Conservation (phyloP, 2,888 invertebrate genomes). For the Campoplex capitator region DNA sequence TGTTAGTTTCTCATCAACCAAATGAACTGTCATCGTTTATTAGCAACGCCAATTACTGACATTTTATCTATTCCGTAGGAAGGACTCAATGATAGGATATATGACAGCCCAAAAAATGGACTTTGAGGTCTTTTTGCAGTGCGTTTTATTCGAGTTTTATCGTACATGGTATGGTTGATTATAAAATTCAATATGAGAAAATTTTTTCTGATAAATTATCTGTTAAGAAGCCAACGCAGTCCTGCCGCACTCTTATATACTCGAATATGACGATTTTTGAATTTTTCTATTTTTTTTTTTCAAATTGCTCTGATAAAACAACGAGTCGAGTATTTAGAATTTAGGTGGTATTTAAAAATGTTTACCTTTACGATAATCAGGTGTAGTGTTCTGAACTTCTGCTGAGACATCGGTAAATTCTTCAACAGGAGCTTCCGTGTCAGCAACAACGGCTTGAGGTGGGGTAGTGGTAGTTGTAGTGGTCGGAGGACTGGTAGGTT, state of each 20-base stretch:
- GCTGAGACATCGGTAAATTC: slow-evolving; percentile 50
- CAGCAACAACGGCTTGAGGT: slow-evolving; percentile 73
- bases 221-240: not conserved
- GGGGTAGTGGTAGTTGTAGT: slow-evolving; percentile 82
- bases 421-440: slow-evolving; percentile 60
- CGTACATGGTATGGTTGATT: not conserved
- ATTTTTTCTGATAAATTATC: not conserved
- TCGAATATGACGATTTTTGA: too few species aligned
- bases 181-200: not conserved
- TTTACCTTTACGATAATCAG: slow-evolving; percentile 79
- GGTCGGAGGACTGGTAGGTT: slow-evolving; percentile 81
- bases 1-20: not conserved
- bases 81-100: not conserved
- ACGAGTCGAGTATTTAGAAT: too few species aligned
- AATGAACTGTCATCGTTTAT: not conserved
- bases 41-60: not conserved
- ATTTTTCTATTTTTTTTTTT: too few species aligned
- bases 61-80: not conserved
- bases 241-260: too few species aligned
- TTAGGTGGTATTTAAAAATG: too few species aligned
- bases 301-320: too few species aligned
- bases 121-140: too few species aligned
- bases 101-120: not conserved
- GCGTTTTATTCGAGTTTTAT: too few species aligned
- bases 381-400: slow-evolving; percentile 83